A percentile compares a stretch with the other conserved stretches of the same genome.
phyloP scores from a whole-genome alignment of 2,113 vertebrate genomes.

The Rhombomys opimus region DNA sequence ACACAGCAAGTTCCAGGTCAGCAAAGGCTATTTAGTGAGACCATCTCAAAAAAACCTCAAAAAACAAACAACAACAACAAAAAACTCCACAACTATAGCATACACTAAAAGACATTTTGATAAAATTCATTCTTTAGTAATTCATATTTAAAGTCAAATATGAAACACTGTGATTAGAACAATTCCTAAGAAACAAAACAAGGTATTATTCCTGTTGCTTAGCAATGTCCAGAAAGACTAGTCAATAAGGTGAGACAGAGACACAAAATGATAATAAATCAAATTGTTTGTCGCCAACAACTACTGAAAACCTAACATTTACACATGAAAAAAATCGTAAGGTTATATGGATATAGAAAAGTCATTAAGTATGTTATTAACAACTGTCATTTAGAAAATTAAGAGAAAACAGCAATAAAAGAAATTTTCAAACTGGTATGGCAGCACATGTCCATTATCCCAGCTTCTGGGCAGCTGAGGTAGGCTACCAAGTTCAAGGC shows the following conservation, averaged over 20 bases:
- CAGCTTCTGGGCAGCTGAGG: neutral
- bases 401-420: neutral
- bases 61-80: too few species aligned
- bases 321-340: neutral
- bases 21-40: neutral
- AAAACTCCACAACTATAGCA: neutral
- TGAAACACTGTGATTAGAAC: neutral
- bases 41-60: neutral
- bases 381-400: neutral
- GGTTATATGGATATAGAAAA: neutral
- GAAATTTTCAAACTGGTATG: neutral
- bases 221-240: constrained; percentile 37
- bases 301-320: constrained; percentile 21
- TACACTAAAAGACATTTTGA: neutral
- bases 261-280: neutral
- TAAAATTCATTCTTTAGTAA: constrained; percentile 26
- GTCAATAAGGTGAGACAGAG: neutral
- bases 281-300: constrained; percentile 7
- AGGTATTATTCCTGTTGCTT: neutral
- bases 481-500: neutral
- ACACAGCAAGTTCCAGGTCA: neutral
- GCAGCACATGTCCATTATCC: neutral
- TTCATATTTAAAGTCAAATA: constrained; percentile 36
- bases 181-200: neutral
- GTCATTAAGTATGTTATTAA: neutral